Evolutionary conservation across 1,140 invertebrate genomes (phyloP).

Genomic region (Pissodes strobi): DNA sequence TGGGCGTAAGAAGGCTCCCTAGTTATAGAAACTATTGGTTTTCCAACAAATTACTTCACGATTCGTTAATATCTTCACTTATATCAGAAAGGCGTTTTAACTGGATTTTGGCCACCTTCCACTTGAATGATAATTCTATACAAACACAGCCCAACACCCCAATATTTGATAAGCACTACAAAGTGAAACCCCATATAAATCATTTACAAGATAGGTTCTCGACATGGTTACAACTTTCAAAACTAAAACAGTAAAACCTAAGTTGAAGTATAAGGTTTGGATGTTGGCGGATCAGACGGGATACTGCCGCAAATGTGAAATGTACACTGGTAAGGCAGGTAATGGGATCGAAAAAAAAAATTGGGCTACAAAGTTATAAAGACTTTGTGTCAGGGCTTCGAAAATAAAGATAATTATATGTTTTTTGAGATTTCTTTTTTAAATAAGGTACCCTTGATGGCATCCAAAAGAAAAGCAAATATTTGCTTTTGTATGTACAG

Average conservation of each 20-base stretch:
- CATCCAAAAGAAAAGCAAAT: conserved; percentile 47
- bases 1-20: conserved; percentile 26
- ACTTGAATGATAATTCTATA: conserved; percentile 25
- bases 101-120: conserved; percentile 18
- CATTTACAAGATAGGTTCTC: background rate
- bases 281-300: conserved; percentile 36
- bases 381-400: conserved; percentile 31
- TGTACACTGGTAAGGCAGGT: conserved; percentile 52
- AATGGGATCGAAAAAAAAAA: conserved; percentile 41
- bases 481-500: too few species aligned
- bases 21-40: conserved; percentile 32
- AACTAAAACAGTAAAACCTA: conserved; percentile 54
- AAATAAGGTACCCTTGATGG: conserved; percentile 49
- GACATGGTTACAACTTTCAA: background rate
- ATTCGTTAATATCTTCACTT: conserved; percentile 14
- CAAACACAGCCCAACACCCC: conserved; percentile 8
- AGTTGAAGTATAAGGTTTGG: too few species aligned
- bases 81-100: conserved; percentile 16
- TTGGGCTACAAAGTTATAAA: conserved; percentile 48
- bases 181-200: conserved; percentile 16
- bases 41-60: conserved; percentile 2
- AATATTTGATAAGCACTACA: conserved; percentile 46
- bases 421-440: too few species aligned
- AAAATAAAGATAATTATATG: conserved; percentile 41
- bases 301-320: conserved; percentile 56